Conservation (phyloP, 2,888 invertebrate genomes). For the Callyntrura sp. region DNA sequence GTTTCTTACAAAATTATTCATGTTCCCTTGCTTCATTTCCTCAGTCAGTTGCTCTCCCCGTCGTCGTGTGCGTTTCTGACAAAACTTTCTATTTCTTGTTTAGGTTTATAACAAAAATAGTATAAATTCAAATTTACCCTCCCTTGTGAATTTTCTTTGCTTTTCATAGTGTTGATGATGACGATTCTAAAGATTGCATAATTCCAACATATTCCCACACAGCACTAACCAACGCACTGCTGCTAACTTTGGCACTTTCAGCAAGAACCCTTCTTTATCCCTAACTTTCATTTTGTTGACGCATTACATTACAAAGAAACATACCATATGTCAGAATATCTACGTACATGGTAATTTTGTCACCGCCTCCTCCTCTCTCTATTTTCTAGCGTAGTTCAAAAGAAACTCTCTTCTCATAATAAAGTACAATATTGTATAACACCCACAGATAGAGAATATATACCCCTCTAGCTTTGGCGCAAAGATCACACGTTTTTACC, state of each 20-base stretch:
- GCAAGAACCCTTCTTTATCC: not conserved
- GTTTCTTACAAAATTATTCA: slow-evolving; percentile 50
- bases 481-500: slow-evolving; percentile 15
- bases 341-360: slow-evolving; percentile 48
- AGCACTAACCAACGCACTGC: not conserved
- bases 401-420: not conserved
- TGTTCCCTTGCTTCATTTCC: slow-evolving; percentile 37
- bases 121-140: slow-evolving; percentile 50
- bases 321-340: not conserved
- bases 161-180: slow-evolving; percentile 36
- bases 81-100: not conserved
- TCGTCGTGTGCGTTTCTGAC: slow-evolving; percentile 17
- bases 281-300: slow-evolving; percentile 13
- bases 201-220: slow-evolving; percentile 18
- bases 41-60: slow-evolving; percentile 1
- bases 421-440: slow-evolving; percentile 2
- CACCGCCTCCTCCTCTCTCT: not conserved
- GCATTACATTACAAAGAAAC: slow-evolving; percentile 43
- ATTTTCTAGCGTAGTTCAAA: slow-evolving; percentile 1
- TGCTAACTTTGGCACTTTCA: not conserved
- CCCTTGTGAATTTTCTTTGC: slow-evolving; percentile 37
- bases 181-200: slow-evolving; percentile 39
- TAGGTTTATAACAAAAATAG: not conserved
- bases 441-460: not conserved
- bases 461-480: not conserved